Conservation (phyloP, 2,888 invertebrate species). For the Brachylomia viminalis region DNA sequence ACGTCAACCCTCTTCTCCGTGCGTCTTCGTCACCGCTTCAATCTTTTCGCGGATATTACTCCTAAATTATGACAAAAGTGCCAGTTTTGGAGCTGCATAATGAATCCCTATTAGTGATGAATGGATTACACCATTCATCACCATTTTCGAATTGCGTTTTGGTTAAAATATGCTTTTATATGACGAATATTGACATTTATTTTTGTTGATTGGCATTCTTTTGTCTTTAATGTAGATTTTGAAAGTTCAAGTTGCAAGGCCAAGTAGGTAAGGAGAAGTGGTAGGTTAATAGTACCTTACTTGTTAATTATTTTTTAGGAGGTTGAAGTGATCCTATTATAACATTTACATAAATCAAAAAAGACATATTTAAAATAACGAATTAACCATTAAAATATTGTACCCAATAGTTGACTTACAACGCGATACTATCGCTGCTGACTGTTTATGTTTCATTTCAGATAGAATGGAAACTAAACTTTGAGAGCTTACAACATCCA, state of each 20-base stretch:
- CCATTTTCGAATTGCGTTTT: constrained; percentile 76
- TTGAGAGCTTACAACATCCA: constrained; percentile 34
- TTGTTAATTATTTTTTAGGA: neutral
- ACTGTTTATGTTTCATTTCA: constrained; percentile 60
- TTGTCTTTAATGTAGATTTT: neutral
- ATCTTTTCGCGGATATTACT: constrained; percentile 89
- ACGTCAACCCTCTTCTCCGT: constrained; percentile 88
- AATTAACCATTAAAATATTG: constrained; percentile 18
- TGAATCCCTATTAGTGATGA: constrained; percentile 81
- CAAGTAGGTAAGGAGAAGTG: neutral
- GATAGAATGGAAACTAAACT: constrained; percentile 61
- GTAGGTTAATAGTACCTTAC: neutral
- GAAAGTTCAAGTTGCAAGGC: neutral
- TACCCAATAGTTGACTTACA: constrained; percentile 41
- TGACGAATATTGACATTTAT: constrained; percentile 31
- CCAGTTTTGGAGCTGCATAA: constrained; percentile 82
- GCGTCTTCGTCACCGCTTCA: constrained; percentile 85
- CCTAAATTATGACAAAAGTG: constrained; percentile 87
- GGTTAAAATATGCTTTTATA: constrained; percentile 64
- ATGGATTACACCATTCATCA: constrained; percentile 74
- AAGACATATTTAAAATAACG: neutral
- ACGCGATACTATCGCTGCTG: constrained; percentile 18
- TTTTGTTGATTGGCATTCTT: constrained; percentile 4
- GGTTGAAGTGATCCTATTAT: neutral
- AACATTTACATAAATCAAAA: neutral